Base-by-base conservation (phyloP, 2,888 invertebrate species). In the Dascillus cervinus region DNA sequence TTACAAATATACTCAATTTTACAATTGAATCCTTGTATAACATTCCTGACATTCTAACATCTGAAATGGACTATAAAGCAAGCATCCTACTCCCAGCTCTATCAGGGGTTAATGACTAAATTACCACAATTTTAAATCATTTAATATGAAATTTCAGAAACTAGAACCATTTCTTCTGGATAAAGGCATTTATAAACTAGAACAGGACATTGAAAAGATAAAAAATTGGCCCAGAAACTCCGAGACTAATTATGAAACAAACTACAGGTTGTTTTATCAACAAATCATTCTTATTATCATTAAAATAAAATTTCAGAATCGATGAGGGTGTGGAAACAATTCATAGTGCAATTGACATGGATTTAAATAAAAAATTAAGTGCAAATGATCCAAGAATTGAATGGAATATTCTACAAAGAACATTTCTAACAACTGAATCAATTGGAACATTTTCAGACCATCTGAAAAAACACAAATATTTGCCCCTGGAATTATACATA, bases 11-110 rank as follows among this genome's bases (percentile, higher is more conserved):
- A 27, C 17, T 61, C 4, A 49, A 50, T 32, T 39, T 61, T 15
- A 60, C 63, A 2, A 29, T 61, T 2, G 62, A 64, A 44, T 58
- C 62, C 2, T 50, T 63, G 36, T 61, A 56, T 37, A 62, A 62
- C 41, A 28, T 57, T 24, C 61, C 60, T 2, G 23, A 34, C 3
- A 42, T 60, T 38, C 42, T 49, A 28, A 26, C 36, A 3, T 29
- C 39, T 2, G 45, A 55, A 15, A 52, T 56, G 51, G 44, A 52
- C n/a, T 61, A 55, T 36, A 50, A 47, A 40, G 34, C 58, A 20
- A 49, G 53, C 28, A 45, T 43, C 4, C 34, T 47, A 21, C 13
- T 58, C 10, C 55, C 58, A 9, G 35, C 47, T 22, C 33, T 17
- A 8, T 6, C 17, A 8, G 17, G 17, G 17, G 17, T 17, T n/a